Base-by-base conservation (phyloP, 2,888 invertebrate genomes). In the Thelaira solivaga region DNA sequence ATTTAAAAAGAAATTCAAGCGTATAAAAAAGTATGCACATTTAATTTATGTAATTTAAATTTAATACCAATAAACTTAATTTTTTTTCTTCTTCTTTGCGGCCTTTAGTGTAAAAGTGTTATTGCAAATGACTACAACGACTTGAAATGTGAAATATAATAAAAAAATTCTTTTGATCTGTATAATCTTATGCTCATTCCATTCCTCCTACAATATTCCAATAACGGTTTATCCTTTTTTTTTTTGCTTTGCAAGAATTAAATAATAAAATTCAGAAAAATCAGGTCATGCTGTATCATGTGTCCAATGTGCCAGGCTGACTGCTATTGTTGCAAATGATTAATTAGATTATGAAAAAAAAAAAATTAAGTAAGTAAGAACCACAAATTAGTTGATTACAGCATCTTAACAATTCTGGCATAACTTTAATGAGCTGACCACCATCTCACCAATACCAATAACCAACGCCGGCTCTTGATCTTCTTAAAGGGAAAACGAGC, bases 351-450 rank as follows among this genome's bases (percentile, higher is more conserved):
- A 72, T 57, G 72, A 76, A 71, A 69, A 47, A 68, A n/a, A n/a
- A n/a, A n/a, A n/a, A n/a, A n/a, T n/a, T n/a, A n/a, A n/a, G n/a
- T n/a, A n/a, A n/a, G n/a, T 41, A 62, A 76, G 39, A 75, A 75
- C 53, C 74, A 55, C 67, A 75, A 74, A 78, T 74, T 78, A 74
- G 78, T 78, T 78, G 74, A 78, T 78, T 78, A 78, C 78, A 47
- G 65, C 78, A 78, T 78, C 59, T 65, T 64, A 65, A 49, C 41
- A 64, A 68, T 75, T 59, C 65, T 47, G 61, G 13, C 41, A 29
- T 73, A 53, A 65, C 69, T 55, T 65, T 74, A 74, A 74, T 69
- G 73, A 59, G 47, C 73, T 74, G 78, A 49, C 68, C 55, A 64
- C 72, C 67, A 76, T 18, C 59, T 31, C 36, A 59, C 43, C 51